phyloP scores from a whole-genome alignment of 2,888 invertebrate genomes.

The Pomacea canaliculata region DNA sequence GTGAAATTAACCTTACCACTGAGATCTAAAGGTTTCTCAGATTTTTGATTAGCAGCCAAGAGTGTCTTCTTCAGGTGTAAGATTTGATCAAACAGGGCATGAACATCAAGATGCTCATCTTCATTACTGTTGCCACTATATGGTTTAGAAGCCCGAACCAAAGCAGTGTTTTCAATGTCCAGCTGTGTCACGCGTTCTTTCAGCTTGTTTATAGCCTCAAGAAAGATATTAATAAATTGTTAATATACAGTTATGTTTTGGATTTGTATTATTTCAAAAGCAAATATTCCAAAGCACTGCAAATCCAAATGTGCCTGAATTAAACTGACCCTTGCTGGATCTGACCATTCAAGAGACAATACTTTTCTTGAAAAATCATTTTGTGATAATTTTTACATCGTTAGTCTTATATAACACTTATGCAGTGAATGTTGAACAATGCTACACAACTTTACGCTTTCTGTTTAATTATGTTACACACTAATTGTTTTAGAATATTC shows the following conservation, averaged over 20 bases:
- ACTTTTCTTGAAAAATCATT: too few relatives aligned
- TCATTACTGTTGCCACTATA: constrained; percentile 37
- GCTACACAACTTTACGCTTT: too few relatives aligned
- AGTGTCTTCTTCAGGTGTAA: constrained; percentile 77
- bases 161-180: constrained; percentile 68
- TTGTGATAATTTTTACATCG: too few relatives aligned
- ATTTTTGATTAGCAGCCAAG: constrained; percentile 73
- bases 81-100: constrained; percentile 76
- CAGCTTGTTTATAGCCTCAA: constrained; percentile 77
- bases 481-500: not conserved
- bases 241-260: not conserved
- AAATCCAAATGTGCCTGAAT: not conserved
- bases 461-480: too few relatives aligned
- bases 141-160: constrained; percentile 60
- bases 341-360: too few relatives aligned
- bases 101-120: constrained; percentile 55
- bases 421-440: too few relatives aligned
- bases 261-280: not conserved
- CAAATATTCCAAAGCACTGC: not conserved
- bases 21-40: constrained; percentile 76
- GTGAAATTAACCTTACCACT: constrained; percentile 66
- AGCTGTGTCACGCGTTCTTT: constrained; percentile 64
- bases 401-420: too few relatives aligned
- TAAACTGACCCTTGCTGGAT: too few relatives aligned
- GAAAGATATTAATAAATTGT: not conserved